phyloP scores from a whole-genome alignment of 2,888 invertebrate genomes.

The Drosophila niveifrons region DNA sequence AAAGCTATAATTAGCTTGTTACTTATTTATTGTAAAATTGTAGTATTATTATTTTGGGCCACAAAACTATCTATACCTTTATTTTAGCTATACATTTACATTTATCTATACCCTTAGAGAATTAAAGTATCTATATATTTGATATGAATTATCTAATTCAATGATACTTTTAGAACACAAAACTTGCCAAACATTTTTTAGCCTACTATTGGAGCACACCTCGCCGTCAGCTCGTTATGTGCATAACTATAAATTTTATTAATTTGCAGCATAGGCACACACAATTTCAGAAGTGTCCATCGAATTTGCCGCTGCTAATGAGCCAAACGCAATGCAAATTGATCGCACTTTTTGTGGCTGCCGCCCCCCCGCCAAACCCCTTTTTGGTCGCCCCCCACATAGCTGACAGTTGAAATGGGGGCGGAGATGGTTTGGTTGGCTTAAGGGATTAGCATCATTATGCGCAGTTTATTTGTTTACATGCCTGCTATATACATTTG shows the following conservation, averaged over 20 bases:
- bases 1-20: too few relatives aligned
- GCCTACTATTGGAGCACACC: slow-evolving; percentile 26
- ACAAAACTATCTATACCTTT: too few relatives aligned
- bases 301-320: slow-evolving; percentile 68
- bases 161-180: too few relatives aligned
- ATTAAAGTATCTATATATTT: too few relatives aligned
- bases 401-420: slow-evolving; percentile 1
- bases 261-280: slow-evolving; percentile 50
- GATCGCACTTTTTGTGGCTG: slow-evolving; percentile 65
- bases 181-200: too few relatives aligned
- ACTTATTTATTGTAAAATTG: too few relatives aligned
- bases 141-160: too few relatives aligned
- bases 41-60: too few relatives aligned
- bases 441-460: slow-evolving; percentile 80
- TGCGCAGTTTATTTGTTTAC: slow-evolving; percentile 70
- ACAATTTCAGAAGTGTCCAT: slow-evolving; percentile 62
- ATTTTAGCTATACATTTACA: too few relatives aligned
- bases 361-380: neutral
- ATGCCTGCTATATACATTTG: slow-evolving; percentile 3
- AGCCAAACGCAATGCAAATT: slow-evolving; percentile 74
- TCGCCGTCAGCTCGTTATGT: slow-evolving; percentile 24
- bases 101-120: too few relatives aligned
- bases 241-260: slow-evolving; percentile 57
- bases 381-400: neutral
- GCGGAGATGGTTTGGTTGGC: slow-evolving; percentile 31